phyloP scores from a whole-genome alignment of 30 jellyfish, hydroid and myxozoan genomes.

The Sanderia malayensis region DNA sequence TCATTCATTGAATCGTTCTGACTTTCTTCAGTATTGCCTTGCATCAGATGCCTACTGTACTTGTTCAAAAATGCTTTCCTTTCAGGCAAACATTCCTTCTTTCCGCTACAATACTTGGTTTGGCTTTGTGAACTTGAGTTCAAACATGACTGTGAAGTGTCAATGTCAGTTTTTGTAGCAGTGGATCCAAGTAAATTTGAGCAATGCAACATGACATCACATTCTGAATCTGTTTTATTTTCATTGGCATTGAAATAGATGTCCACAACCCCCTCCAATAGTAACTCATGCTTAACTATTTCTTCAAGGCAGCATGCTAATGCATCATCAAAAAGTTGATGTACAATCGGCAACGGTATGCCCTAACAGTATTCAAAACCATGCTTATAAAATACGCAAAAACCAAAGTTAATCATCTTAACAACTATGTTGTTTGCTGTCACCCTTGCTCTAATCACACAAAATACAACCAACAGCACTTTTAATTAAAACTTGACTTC shows the following conservation, averaged over 20 bases:
- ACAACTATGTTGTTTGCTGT: too few species aligned
- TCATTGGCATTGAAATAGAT: too few species aligned
- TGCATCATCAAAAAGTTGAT: conserved; percentile 47
- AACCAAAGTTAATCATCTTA: too few species aligned
- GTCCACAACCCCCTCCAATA: not conserved
- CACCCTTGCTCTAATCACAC: too few species aligned
- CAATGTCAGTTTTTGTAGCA: not conserved
- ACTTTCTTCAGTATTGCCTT: not conserved
- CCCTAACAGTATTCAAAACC: conserved; percentile 10
- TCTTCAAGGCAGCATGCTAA: conserved; percentile 22
- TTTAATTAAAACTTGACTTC: too few species aligned
- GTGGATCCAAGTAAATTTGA: not conserved
- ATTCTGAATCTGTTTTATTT: not conserved
- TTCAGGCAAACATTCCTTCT: not conserved
- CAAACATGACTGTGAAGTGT: too few species aligned
- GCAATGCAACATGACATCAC: not conserved
- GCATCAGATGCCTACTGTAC: conserved; percentile 49
- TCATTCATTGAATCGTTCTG: not conserved
- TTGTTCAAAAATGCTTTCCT: not conserved
- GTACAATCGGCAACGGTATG: conserved; percentile 33
- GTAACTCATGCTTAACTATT: not conserved
- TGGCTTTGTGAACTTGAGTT: not conserved
- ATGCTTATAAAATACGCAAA: not conserved
- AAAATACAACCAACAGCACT: too few species aligned
- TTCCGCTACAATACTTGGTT: not conserved